Conservation (phyloP, 2,888 invertebrate genomes). For the Crocallis elinguaria region DNA sequence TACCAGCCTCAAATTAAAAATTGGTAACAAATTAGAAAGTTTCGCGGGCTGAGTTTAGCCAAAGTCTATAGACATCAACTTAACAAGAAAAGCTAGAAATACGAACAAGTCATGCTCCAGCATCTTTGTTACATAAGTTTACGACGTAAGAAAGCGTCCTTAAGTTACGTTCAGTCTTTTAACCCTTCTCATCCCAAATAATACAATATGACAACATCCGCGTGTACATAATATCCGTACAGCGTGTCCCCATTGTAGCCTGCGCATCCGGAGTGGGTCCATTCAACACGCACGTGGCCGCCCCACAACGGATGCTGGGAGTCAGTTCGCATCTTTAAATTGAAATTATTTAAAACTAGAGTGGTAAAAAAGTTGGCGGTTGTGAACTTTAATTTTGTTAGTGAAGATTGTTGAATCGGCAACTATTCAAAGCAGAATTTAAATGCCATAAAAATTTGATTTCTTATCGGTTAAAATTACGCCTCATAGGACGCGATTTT, state of each 20-base stretch:
- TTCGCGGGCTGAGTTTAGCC: neutral
- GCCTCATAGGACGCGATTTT: too few species aligned
- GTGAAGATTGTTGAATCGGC: too few species aligned
- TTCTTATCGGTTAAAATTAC: too few species aligned
- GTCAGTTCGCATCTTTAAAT: constrained; percentile 29
- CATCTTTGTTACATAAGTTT: neutral
- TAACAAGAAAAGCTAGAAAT: neutral
- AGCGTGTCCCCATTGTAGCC: constrained; percentile 53
- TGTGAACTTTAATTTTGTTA: neutral
- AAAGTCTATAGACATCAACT: neutral
- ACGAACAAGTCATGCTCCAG: neutral
- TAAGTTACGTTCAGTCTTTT: constrained; percentile 11
- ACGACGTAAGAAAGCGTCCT: constrained; percentile 6
- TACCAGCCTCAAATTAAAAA: too few species aligned
- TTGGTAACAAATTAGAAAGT: too few species aligned
- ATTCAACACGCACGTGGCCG: constrained; percentile 77
- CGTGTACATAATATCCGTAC: constrained; percentile 45
- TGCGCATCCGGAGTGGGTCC: constrained; percentile 69
- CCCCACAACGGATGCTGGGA: constrained; percentile 64
- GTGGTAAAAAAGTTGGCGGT: neutral
- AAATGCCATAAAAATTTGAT: too few species aligned
- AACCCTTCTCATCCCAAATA: constrained; percentile 20
- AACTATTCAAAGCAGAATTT: too few species aligned
- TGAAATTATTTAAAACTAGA: constrained; percentile 9
- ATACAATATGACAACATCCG: constrained; percentile 37